A percentile compares a stretch with the other conserved stretches of the same genome.
phyloP scores from a whole-genome alignment of 2,113 vertebrate species.

The Lagopus leucura region DNA sequence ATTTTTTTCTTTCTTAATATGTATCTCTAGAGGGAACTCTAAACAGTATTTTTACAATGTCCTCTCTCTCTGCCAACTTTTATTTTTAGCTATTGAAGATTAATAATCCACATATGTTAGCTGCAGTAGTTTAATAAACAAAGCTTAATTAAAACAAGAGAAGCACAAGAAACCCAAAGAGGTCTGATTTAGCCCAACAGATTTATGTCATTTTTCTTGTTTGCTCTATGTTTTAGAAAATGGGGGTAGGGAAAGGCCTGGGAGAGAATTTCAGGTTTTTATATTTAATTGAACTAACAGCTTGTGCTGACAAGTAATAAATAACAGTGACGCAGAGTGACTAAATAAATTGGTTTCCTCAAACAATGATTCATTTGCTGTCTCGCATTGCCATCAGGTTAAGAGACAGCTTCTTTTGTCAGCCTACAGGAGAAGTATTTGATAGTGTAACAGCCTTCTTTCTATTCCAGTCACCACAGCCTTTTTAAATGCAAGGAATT shows the following conservation, averaged over 20 bases:
- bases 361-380: constrained; percentile 85
- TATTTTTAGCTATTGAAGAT: constrained; percentile 58
- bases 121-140: constrained; percentile 65
- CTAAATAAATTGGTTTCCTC: constrained; percentile 90
- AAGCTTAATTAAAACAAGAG: constrained; percentile 66
- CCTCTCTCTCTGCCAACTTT: constrained; percentile 41
- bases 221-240: constrained; percentile 57
- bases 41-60: constrained; percentile 50
- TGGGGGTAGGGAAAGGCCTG: neutral
- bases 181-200: constrained; percentile 44
- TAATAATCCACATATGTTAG: constrained; percentile 51
- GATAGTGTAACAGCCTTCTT: constrained; percentile 45
- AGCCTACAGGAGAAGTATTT: constrained; percentile 73
- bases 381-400: constrained; percentile 85
- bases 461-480: constrained; percentile 13
- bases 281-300: constrained; percentile 89
- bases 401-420: constrained; percentile 76
- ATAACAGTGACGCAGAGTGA: constrained; percentile 84
- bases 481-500: constrained; percentile 23
- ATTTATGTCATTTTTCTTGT: constrained; percentile 65
- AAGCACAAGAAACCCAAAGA: constrained; percentile 56
- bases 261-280: constrained; percentile 70
- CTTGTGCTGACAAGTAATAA: constrained; percentile 90
- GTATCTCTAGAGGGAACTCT: constrained; percentile 26
- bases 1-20: neutral